Percentiles rank a stretch among this genome's conserved stretches.
These are phyloP conservation scores for Drosophila putrida DNA, from an alignment of 2,888 invertebrate genomes.

Conservation along the genomic window DNA sequence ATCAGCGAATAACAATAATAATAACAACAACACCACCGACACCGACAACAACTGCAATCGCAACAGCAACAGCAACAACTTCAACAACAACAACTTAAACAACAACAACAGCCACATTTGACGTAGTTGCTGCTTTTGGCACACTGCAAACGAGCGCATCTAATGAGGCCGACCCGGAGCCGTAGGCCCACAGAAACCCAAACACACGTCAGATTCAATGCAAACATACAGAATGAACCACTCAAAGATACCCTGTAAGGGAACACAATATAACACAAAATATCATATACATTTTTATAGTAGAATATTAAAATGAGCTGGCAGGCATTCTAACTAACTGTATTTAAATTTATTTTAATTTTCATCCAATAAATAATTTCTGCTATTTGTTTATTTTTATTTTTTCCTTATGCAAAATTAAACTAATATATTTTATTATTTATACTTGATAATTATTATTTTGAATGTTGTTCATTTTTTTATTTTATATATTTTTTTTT, in stretches of 20 bases:
- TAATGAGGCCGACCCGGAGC: constrained; percentile 66
- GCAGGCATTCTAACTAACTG: too few relatives aligned
- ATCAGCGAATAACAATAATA: constrained; percentile 61
- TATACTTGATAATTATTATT: too few relatives aligned
- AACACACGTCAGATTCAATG: constrained; percentile 19
- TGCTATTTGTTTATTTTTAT: too few relatives aligned
- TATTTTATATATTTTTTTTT: too few relatives aligned
- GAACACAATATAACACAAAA: neutral
- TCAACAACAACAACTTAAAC: constrained; percentile 15
- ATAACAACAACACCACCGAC: too few relatives aligned
- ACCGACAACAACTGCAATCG: constrained; percentile 14
- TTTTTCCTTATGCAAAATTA: too few relatives aligned
- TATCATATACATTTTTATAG: too few relatives aligned
- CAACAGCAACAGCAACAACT: constrained; percentile 19
- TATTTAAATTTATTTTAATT: too few relatives aligned
- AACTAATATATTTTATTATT: too few relatives aligned
- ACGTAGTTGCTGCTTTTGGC: constrained; percentile 53
- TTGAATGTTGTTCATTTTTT: too few relatives aligned
- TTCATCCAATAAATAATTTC: too few relatives aligned
- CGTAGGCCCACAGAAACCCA: constrained; percentile 41
- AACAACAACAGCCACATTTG: constrained; percentile 22
- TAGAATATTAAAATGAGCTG: too few relatives aligned
- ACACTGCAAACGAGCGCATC: constrained; percentile 66
- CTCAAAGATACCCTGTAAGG: constrained; percentile 21
- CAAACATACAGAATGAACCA: neutral